Evolutionary conservation across 2,797 vertebrate genomes (phyloP), one percentile per base, ranked within the genome.

Genomic region (Muraenolepis orangiensis): DNA sequence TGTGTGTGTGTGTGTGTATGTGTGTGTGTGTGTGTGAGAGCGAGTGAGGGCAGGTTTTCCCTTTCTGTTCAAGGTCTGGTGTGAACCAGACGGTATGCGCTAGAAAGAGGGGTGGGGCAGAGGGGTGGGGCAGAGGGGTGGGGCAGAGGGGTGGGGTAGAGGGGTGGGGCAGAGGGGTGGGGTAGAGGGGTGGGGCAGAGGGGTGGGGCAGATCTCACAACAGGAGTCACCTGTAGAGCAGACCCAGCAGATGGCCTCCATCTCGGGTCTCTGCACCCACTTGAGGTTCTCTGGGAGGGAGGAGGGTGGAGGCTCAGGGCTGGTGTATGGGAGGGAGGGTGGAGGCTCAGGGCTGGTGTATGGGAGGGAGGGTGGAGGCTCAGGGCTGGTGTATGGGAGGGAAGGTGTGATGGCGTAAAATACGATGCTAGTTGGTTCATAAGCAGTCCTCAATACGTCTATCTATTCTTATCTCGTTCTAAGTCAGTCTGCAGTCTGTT

Each of bases 211-310:
- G 61, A 71, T 23, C 77, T 74, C 36, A 73, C 75, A 84, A 88
- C 84, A 87, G 71, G 77, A 85, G 87, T 87, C 87, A 89, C 89
- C 89, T 89, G 89, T 84, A 74, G 72, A 87, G 75, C 78, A 74
- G 61, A 82, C 73, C 66, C 38, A 83, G 86, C 91, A 92, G 91
- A 87, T 93, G 90, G 81, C 85, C 64, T 77, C 73, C 83, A 42
- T 83, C 78, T 86, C 82, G 77, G 81, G 75, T 84, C 83, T 84
- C 79, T 81, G 79, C 85, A 80, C 75, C 81, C 83, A 75, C 32
- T 76, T 78, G 74, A 75, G 40, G 14, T 30, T 23, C 72, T 74
- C 79, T 75, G 74, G 28, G 74, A 74, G 66, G 81, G 38, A 80
- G 75, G 74, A 67, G 75, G 23, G 20, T 40, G 34, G 4, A 6